Percentiles rank a stretch among this genome's conserved stretches.
phyloP scores from a whole-genome alignment of 2,888 invertebrate species.

The Kryphioiulus occultus region DNA sequence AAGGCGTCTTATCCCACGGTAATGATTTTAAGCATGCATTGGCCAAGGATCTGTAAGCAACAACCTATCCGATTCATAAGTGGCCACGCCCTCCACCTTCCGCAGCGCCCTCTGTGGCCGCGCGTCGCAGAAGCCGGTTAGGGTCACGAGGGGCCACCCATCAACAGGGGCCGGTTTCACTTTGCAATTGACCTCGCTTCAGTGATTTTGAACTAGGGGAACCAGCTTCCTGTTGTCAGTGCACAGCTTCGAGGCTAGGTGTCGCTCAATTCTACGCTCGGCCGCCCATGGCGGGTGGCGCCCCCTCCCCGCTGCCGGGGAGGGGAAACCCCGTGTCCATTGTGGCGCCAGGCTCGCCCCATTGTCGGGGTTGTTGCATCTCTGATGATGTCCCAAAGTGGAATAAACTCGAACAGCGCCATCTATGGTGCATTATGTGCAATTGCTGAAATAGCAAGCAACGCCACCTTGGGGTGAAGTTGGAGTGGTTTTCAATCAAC shows the following conservation, averaged over 20 bases:
- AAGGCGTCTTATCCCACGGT: too few species aligned
- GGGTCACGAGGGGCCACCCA: not conserved
- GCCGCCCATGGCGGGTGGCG: not conserved
- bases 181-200: not conserved
- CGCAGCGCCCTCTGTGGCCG: not conserved
- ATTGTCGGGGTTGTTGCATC: not conserved
- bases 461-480: too few species aligned
- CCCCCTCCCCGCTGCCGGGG: not conserved
- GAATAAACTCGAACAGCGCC: too few species aligned
- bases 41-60: too few species aligned
- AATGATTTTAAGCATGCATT: too few species aligned
- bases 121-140: not conserved
- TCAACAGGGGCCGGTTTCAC: not conserved
- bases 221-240: not conserved
- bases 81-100: too few species aligned
- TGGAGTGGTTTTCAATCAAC: too few species aligned
- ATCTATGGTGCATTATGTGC: too few species aligned
- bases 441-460: too few species aligned
- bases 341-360: not conserved
- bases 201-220: not conserved
- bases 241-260: not conserved
- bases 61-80: too few species aligned
- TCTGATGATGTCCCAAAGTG: too few species aligned
- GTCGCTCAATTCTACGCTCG: not conserved
- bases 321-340: not conserved